Base-by-base conservation (phyloP, 2,797 vertebrate genomes). In the Notamacropus eugenii region DNA sequence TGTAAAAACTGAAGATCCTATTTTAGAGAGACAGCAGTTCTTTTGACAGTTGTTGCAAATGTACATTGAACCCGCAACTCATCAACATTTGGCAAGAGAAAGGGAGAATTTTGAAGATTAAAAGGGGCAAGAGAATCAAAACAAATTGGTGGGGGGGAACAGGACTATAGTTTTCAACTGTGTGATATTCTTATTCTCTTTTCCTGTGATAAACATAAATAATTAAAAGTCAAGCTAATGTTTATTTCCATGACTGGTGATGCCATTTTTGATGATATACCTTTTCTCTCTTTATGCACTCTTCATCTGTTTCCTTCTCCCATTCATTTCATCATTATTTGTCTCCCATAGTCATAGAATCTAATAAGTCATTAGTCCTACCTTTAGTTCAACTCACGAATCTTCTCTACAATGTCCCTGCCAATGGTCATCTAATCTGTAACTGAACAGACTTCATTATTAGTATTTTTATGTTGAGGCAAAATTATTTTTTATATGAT, bases 21-120 rank as follows among this genome's bases (percentile, higher is more conserved):
- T 29, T 96, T 82, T 95, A 92, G 92, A 95, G 94, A 97, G 91
- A 91, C 16, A 95, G 92, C 54, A 22, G 50, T 93, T 92, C 95
- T 93, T 57, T 95, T 96, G 92, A 91, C 52, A 94, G 31, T 50
- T 29, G 91, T 94, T 90, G 22, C 46, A 55, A 96, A 55, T 58
- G 92, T 91, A 94, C 92, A 55, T 52, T 90, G 52, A 40, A 40
- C 67, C 95, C 91, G 91, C 93, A 93, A 67, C 55, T 87, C 54
- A 91, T 24, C 92, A 95, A 22, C 91, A 95, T 90, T 93, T 97
- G 90, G 55, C 93, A 93, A 82, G 67, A 82, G 67, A 82, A 82
- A 82, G 91, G 94, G 91, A 93, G 62, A 58, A 94, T n/a, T 95
- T 96, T 93, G 87, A 94, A 92, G 29, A 92, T 90, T 28, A 5